Evolutionary conservation across 2,113 vertebrate species (phyloP), one percentile per base, ranked within the genome.

Genomic region (Nymphicus hollandicus): DNA sequence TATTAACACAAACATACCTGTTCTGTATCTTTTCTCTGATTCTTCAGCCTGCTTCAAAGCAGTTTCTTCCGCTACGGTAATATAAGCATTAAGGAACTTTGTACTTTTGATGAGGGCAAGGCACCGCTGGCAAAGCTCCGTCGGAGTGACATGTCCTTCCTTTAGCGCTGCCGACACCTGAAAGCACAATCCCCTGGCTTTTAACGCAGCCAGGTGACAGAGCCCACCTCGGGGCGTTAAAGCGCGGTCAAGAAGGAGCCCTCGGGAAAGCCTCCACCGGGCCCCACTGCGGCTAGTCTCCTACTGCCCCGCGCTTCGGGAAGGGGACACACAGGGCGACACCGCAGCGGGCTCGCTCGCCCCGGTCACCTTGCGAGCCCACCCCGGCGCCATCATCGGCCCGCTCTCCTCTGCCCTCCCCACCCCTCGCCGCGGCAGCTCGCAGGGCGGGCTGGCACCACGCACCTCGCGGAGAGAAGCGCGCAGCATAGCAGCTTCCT

Each of bases 121-220:
- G 82, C 99, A 99, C 69, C 97, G 98, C 86, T 96, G 98, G 93
- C 99, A 99, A 20, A 99, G 98, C 89, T 99, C 99, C 3, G 97
- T 98, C 11, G 99, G 98, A n/a, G 97, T 98, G 61, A 99, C 93
- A 16, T 43, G 98, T 44, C 99, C 98, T 91, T 98, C 98, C 91
- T 97, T 98, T 93, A 99, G 81, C 1, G 99, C 99, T 3, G 86
- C 93, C 84, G 99, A 98, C 49, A 98, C 98, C 99, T 99, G 91
- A 4, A 91, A 83, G 17, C 4, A 33, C 35, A 52, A 18, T 5
- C 11, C 16, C 5, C 2, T 10, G 22, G 3, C 35, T 27, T 10
- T 84, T 10, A 60, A 13, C 8, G 43, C 70, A 29, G 27, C 25
- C 56, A 1, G 25, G 4, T 3, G 35, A 10, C 63, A 13, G 25